phyloP scores from a whole-genome alignment of 1,140 invertebrate species.

The Reticulitermes speratus region DNA sequence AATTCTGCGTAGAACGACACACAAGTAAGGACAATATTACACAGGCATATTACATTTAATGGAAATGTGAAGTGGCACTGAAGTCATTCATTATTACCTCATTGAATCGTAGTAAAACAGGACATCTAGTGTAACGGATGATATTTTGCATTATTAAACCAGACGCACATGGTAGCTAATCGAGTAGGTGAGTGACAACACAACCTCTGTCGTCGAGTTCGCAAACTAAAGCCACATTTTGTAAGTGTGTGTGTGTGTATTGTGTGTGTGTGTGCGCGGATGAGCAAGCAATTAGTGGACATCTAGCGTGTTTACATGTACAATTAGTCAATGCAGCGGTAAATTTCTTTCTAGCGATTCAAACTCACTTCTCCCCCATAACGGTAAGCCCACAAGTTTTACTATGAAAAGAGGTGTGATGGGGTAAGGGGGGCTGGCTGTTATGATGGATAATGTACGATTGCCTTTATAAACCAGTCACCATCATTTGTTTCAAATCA shows the following conservation, averaged over 20 bases:
- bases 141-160: neutral
- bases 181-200: neutral
- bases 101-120: no score
- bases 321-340: neutral
- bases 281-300: neutral
- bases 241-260: neutral
- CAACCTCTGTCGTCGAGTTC: neutral
- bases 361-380: neutral
- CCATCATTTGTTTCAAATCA: neutral
- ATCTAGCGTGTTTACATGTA: neutral
- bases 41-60: neutral
- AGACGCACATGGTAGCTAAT: neutral
- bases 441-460: neutral
- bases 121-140: neutral
- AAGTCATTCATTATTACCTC: neutral
- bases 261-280: neutral
- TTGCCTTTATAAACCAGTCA: neutral
- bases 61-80: neutral
- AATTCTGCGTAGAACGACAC: no score
- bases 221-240: neutral
- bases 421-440: neutral
- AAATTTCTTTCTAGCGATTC: neutral
- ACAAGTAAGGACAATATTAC: no score
- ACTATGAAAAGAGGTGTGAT: neutral
- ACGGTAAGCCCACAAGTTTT: neutral